Evolutionary conservation across 2,113 vertebrate species (phyloP), one percentile per base, ranked within the genome.

Genomic region (Maccullochella peelii): DNA sequence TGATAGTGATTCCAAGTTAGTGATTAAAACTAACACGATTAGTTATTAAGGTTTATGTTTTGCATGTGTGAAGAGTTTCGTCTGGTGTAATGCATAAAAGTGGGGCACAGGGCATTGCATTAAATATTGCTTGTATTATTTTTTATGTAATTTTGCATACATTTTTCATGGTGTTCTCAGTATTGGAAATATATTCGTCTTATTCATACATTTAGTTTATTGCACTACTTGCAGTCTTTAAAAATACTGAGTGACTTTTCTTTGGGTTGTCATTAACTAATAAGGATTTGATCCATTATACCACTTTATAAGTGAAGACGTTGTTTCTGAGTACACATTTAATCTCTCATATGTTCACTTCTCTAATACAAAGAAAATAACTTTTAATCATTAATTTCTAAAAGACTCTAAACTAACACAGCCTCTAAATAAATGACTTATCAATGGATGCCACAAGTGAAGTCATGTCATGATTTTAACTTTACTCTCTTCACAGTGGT

Each of bases 381-480:
- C 2, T 8, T 36, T 70, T 21, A 21, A 49, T 58, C 30, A 23
- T 52, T 5, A 68, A 67, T 10, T 44, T 77, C 18, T 23, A 0
- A 70, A 69, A 71, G 63, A 47, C 50, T 66, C 49, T 18, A 69
- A 71, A 72, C n/a, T 27, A 3, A 66, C 40, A 42, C 36, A 62
- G 66, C 12, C 49, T 74, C 42, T 57, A 36, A 75, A 83, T 76
- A 66, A 74, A 88, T 65, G 62, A 68, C n/a, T 55, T 73, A 77
- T 75, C 80, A 78, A 36, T 61, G 65, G 74, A 79, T 33, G 30
- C 27, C 14, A 70, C 47, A 27, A 20, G 66, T 70, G 50, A 82
- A 61, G 40, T 11, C 30, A 38, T 72, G 63, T 67, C 70, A 66
- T 85, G 70, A 80, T 85, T 92, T 90, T 84, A 80, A 76, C 72